Conservation (phyloP, 2,797 vertebrate species). For the Hoplostethus mediterraneus region DNA sequence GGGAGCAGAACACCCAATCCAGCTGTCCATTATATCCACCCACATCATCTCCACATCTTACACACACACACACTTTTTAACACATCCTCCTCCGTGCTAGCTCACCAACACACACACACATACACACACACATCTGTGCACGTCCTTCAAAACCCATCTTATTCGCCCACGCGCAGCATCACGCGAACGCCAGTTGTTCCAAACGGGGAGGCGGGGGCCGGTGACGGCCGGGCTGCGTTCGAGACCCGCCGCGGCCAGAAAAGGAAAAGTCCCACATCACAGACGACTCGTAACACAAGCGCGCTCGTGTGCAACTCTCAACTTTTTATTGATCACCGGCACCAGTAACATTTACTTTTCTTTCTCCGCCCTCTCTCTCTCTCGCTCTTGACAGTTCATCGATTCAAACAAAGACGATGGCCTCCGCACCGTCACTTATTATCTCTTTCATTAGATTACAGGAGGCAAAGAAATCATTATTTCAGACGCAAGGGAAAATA, state of each 20-base stretch:
- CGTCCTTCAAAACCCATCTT: constrained; percentile 22
- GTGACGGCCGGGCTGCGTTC: not conserved
- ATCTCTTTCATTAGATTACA: constrained; percentile 73
- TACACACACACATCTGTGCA: not conserved
- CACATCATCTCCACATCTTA: constrained; percentile 44
- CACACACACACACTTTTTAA: constrained; percentile 54
- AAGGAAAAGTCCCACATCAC: constrained; percentile 40
- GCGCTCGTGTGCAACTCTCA: constrained; percentile 62
- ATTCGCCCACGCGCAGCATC: constrained; percentile 38
- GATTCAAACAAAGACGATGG: constrained; percentile 67
- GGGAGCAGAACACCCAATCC: constrained; percentile 59
- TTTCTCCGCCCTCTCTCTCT: constrained; percentile 30
- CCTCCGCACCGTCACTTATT: constrained; percentile 69
- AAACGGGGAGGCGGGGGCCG: constrained; percentile 9
- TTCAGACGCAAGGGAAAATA: constrained; percentile 68
- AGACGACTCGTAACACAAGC: constrained; percentile 58
- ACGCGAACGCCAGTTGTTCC: constrained; percentile 18
- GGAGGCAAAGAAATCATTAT: constrained; percentile 73
- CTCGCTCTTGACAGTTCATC: constrained; percentile 62
- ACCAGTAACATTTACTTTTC: constrained; percentile 73
- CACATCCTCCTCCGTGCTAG: constrained; percentile 47
- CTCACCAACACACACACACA: not conserved
- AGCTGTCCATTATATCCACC: constrained; percentile 70
- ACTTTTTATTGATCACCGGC: constrained; percentile 77
- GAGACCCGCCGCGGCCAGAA: constrained; percentile 17